Base-by-base conservation (phyloP, 1,140 invertebrate species). In the Drosophila nigrodunni region DNA sequence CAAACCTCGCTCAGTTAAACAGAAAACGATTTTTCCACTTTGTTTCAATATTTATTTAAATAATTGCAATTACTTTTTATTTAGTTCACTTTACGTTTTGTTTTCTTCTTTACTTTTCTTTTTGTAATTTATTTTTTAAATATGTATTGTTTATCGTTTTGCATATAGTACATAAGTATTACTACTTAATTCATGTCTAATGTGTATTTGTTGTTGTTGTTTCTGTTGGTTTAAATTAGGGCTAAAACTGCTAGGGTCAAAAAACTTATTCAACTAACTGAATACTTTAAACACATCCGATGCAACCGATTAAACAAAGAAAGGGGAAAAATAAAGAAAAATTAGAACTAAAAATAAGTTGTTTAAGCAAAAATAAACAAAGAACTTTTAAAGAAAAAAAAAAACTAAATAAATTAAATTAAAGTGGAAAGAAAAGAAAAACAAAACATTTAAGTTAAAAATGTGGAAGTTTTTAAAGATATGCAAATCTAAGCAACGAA, bases 41-140 rank as follows among this genome's bases (percentile, higher is more conserved):
- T 87, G 66, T 88, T 88, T 87, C 83, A 87, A 87, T 87, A 70
- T 87, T 87, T 87, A 87, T 87, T 87, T 82, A 82, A 87, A 88
- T 88, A 82, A 87, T 87, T 87, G 82, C 83, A 76, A 74, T 87
- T 64, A 68, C 44, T 65, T 61, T 75, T 71, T 47, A 34, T 65
- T 75, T 78, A 65, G 49, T 81, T 85, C 66, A 66, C 60, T 57
- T 79, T 74, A 30, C 18, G 52, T 75, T 68, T 71, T 69, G 43
- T 72, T 67, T 75, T 39, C 41, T 55, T 21, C 66, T 74, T 34
- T 5, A 44, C 25, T 35, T 43, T 55, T 65, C 35, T 18, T 73
- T 43, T 60, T 47, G 30, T 72, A 37, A 11, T 46, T 15, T n/a
- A 2, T 54, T 49, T 21, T 47, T 50, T 78, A n/a, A 3, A 13